Conservation (phyloP, 2,797 vertebrate species). For the Premnoplex brunnescens region DNA sequence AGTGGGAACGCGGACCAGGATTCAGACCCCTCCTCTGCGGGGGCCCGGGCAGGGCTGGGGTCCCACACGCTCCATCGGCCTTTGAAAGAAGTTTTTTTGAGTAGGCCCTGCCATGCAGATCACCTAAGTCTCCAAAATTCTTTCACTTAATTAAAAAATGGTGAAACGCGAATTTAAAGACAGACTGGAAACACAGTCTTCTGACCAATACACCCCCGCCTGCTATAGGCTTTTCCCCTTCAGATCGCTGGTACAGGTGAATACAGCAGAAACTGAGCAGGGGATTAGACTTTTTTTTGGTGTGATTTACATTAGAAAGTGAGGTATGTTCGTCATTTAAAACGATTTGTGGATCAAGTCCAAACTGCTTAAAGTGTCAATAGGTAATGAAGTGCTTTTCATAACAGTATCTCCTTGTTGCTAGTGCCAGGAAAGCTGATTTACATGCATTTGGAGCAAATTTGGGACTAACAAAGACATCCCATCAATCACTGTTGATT, state of each 20-base stretch:
- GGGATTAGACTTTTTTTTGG: background rate
- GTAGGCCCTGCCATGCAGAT: background rate
- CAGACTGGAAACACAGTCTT: background rate
- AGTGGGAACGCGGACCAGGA: rapidly evolving
- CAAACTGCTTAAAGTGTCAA: constrained; percentile 28
- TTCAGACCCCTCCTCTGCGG: rapidly evolving
- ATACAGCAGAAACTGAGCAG: background rate
- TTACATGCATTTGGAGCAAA: background rate
- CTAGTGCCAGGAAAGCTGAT: background rate
- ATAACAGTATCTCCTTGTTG: background rate
- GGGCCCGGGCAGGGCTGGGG: rapidly evolving
- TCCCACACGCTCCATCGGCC: rapidly evolving
- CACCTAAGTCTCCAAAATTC: background rate
- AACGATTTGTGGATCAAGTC: background rate
- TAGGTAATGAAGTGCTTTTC: background rate
- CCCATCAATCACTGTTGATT: background rate
- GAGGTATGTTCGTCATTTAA: background rate
- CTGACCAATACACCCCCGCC: background rate
- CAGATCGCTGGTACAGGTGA: background rate
- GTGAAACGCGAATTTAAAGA: background rate
- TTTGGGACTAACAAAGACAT: background rate
- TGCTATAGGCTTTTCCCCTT: background rate
- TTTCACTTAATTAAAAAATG: background rate
- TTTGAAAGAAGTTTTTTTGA: background rate
- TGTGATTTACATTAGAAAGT: background rate